Conservation (phyloP, 2,888 invertebrate genomes). For the Cryptosula pallasiana region DNA sequence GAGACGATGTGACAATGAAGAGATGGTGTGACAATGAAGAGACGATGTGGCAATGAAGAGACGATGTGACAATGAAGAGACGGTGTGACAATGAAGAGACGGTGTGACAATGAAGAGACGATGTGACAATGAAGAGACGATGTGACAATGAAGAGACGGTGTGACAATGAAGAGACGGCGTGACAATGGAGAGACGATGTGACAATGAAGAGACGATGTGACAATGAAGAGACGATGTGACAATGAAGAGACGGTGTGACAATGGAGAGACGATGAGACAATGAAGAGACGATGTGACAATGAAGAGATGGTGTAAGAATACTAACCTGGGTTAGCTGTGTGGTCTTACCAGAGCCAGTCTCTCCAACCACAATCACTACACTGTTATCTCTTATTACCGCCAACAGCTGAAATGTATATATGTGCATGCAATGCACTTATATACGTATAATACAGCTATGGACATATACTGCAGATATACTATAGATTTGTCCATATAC, state of each 20-base stretch:
- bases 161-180: not conserved
- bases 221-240: not conserved
- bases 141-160: not conserved
- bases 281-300: not conserved
- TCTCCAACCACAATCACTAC: conserved; percentile 92
- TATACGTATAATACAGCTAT: not conserved
- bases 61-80: no score
- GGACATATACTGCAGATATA: not conserved
- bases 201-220: not conserved
- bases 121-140: no score
- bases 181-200: not conserved
- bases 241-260: not conserved
- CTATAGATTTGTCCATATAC: not conserved
- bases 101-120: no score
- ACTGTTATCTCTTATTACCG: conserved; percentile 65
- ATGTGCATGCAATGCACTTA: not conserved
- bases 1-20: no score
- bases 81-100: no score
- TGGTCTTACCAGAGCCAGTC: conserved; percentile 95
- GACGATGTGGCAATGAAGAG: no score
- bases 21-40: no score
- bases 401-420: conserved; percentile 61
- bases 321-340: conserved; percentile 78
- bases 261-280: not conserved
- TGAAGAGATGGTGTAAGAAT: not conserved